These are phyloP conservation scores for Cherax destructor DNA, from an alignment of 1,140 invertebrate genomes.

Conservation along the genomic window DNA sequence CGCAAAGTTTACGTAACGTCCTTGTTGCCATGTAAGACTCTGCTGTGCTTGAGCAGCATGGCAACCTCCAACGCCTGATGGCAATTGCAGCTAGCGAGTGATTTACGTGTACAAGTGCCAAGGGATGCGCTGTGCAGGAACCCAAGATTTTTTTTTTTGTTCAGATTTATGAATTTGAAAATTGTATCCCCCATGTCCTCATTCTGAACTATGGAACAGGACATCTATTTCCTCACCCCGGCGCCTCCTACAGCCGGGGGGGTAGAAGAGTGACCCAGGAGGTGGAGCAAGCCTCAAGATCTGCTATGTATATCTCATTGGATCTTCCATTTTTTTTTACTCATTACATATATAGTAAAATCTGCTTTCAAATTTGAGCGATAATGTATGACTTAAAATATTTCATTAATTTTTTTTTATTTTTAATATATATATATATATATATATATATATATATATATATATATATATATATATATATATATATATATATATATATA, in stretches of 20 bases:
- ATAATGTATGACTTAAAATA: conserved; percentile 4
- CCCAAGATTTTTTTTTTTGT: neutral
- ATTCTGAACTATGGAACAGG: neutral
- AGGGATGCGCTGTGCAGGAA: conserved; percentile 28
- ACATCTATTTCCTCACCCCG: neutral
- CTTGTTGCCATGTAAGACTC: conserved; percentile 34
- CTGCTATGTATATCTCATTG: conserved; percentile 44
- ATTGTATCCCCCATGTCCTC: neutral
- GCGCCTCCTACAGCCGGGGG: neutral
- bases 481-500: too few species aligned
- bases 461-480: neutral
- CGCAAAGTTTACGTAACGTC: neutral
- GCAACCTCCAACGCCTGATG: conserved; percentile 7
- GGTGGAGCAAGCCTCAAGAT: neutral
- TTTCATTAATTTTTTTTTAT: neutral
- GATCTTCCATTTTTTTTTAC: conserved; percentile 50
- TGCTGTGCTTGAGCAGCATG: neutral
- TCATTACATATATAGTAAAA: conserved; percentile 1
- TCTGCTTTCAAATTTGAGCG: conserved; percentile 7
- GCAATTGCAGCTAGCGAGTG: neutral
- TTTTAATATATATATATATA: conserved; percentile 1
- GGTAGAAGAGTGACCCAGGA: neutral
- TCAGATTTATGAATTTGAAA: neutral
- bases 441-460: conserved; percentile 36
- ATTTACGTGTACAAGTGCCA: conserved; percentile 43